Evolutionary conservation across 2,113 vertebrate species (phyloP), one percentile per base, ranked within the genome.

Genomic region (Aphyosemion australe): DNA sequence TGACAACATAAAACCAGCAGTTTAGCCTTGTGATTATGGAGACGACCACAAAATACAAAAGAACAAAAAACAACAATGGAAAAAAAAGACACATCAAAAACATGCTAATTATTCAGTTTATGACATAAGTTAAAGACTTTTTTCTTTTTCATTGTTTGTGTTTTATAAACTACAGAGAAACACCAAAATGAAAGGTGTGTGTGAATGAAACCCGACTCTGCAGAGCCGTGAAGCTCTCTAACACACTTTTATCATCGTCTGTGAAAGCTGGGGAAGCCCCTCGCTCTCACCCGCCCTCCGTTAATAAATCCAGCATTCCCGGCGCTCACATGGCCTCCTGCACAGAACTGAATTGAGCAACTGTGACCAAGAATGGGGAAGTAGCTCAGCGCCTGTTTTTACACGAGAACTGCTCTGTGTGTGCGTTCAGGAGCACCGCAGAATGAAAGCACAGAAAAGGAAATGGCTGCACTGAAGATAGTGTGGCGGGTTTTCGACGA

Each of bases 301-400:
- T 72, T 69, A 84, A 84, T 80, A 65, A 86, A 85, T 84, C 76
- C 86, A 80, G 66, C 85, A 81, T 87, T 87, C 86, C 87, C 82
- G 77, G 79, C 70, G 76, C 87, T 91, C 88, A 89, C 82, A 82
- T 89, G 87, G 78, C 83, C 41, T 81, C 77, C 67, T 81, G 80
- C 82, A 52, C 65, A 39, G 48, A 7, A 59, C 84, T 83, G 65
- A 82, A 86, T 88, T 86, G 90, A 87, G 88, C 86, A 90, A 91
- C 86, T 85, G 84, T 81, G 80, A 70, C 43, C 70, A 87, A 86
- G 84, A 91, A 91, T 88, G 87, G 76, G 88, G 90, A 91, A 91
- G 87, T 88, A 83, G 80, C 67, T 69, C 51, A 65, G 69, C 81
- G 83, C 88, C 80, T 85, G 87, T 89, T 89, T 76, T 84, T 84